Percentiles rank a stretch among this genome's conserved stretches.
These are phyloP conservation scores for Pao palembangensis DNA, from an alignment of 2,113 vertebrate species.

Conservation along the genomic window DNA sequence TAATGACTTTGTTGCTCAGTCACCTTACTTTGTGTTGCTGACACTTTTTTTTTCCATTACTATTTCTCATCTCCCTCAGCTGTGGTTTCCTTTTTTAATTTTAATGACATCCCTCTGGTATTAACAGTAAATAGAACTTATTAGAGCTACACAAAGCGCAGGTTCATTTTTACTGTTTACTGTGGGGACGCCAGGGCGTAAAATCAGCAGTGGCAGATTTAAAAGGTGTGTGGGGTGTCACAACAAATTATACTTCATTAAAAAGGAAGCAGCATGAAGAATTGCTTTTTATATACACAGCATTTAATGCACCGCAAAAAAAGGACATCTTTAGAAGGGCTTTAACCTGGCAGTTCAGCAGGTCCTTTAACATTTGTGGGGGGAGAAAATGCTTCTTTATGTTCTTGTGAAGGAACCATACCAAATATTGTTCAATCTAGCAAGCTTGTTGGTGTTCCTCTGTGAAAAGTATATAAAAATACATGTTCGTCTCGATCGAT, in stretches of 20 bases:
- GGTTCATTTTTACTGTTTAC: background rate
- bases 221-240: too few species aligned
- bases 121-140: conserved; percentile 45
- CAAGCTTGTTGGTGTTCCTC: too few species aligned
- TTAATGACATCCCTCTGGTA: conserved; percentile 66
- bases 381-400: too few species aligned
- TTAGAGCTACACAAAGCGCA: conserved; percentile 16
- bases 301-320: too few species aligned
- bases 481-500: conserved; percentile 26
- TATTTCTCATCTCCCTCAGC: conserved; percentile 60
- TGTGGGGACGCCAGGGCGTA: too few species aligned
- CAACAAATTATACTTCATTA: too few species aligned
- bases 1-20: conserved; percentile 25
- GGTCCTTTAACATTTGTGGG: too few species aligned
- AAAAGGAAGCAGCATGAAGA: too few species aligned
- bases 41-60: conserved; percentile 33
- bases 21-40: conserved; percentile 23
- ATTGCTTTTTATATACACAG: too few species aligned
- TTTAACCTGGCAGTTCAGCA: too few species aligned
- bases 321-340: too few species aligned
- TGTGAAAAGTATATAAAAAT: conserved; percentile 10
- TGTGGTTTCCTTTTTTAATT: conserved; percentile 51
- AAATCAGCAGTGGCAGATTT: too few species aligned
- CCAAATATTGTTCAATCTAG: background rate
- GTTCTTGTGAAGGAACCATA: background rate